Base-by-base conservation (phyloP, 1,140 invertebrate genomes). In the Pachypsylla venusta region DNA sequence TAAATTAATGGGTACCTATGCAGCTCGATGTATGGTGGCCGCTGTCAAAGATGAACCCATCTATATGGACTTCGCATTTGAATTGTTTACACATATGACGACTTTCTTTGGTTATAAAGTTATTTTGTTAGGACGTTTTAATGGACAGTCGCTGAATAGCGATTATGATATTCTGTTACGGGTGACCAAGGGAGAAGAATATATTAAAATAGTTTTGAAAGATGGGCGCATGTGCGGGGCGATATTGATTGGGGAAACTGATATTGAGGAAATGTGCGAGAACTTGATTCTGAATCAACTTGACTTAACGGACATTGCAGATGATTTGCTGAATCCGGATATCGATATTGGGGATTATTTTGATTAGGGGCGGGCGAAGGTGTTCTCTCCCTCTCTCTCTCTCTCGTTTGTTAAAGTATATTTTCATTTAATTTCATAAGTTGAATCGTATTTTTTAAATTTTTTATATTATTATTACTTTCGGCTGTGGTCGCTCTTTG, bases 281-380 rank as follows among this genome's bases (percentile, higher is more conserved):
- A 98, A 98, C 76, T 75, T 99, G 42, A 98, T 98, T 68, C 75
- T 98, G 14, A 93, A 98, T 77, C 85, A 94, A 70, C 77, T 95
- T 56, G 93, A 98, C 75, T 73, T 99, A 30, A 84, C 82, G 63
- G 75, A 79, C 20, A 89, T 86, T 75, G 92, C 89, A 53, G 89
- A 97, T 71, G 83, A 97, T 72, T 81, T 99, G 61, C 76, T 99
- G 2, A 86, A 98, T 77, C 93, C 93, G 19, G 78, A 90, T 73
- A 87, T 98, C 68, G 94, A 99, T 73, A 93, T 99, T 68, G 94
- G 98, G 72, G 96, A 99, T 78, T 99, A 95, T 75, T 99, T 99
- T 83, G 96, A 99, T 81, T 99, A 74, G n/a, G n/a, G n/a, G n/a
- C n/a, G 76, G 30, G 30, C n/a, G n/a, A n/a, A n/a, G n/a, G n/a